Percentiles rank a stretch among this genome's conserved stretches.
Evolutionary conservation across 2,888 invertebrate genomes (phyloP).

Genomic region (Clunio marinus): DNA sequence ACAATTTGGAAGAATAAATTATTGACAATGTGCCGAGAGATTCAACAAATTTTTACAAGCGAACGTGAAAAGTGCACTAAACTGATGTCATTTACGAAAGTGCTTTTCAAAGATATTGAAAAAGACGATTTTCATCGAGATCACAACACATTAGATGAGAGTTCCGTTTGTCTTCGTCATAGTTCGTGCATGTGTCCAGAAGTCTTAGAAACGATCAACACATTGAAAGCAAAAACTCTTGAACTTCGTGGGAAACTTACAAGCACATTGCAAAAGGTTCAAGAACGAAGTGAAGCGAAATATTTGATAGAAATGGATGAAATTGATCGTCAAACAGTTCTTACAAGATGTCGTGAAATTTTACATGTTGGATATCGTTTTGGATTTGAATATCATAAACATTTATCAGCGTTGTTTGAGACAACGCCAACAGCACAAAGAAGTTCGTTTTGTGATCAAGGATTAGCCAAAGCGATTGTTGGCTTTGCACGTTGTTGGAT

Average conservation of each 20-base stretch:
- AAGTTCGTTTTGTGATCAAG: slow-evolving; percentile 48
- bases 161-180: slow-evolving; percentile 27
- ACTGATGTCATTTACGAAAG: slow-evolving; percentile 76
- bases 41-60: slow-evolving; percentile 73
- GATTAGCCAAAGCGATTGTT: slow-evolving; percentile 60
- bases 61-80: slow-evolving; percentile 76
- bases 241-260: slow-evolving; percentile 51
- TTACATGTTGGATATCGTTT: slow-evolving; percentile 84
- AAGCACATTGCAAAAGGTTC: slow-evolving; percentile 48
- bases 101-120: slow-evolving; percentile 63
- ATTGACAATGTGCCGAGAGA: slow-evolving; percentile 64
- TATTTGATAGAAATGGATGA: slow-evolving; percentile 47
- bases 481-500: slow-evolving; percentile 81
- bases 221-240: slow-evolving; percentile 54
- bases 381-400: slow-evolving; percentile 71
- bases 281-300: slow-evolving; percentile 46
- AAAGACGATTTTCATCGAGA: slow-evolving; percentile 54
- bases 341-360: slow-evolving; percentile 66
- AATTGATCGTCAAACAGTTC: slow-evolving; percentile 57
- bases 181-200: slow-evolving; percentile 52
- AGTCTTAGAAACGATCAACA: slow-evolving; percentile 60
- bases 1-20: slow-evolving; percentile 50
- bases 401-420: slow-evolving; percentile 54
- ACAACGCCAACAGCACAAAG: slow-evolving; percentile 50
- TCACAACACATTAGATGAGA: slow-evolving; percentile 46